Conservation (phyloP, 2,113 vertebrate species). For the Pterocles gutturalis region DNA sequence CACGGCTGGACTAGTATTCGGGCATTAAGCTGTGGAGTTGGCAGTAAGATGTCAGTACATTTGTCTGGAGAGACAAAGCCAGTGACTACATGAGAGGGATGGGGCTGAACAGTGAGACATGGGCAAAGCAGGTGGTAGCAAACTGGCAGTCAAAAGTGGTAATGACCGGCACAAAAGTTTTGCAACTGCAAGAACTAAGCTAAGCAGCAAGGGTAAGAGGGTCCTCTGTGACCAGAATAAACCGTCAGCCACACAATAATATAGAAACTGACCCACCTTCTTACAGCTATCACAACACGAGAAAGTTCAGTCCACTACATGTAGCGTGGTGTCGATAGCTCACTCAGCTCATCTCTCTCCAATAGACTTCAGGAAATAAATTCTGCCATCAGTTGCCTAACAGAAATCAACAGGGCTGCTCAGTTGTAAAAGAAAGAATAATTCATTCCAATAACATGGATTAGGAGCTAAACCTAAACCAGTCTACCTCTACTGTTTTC, state of each 20-base stretch:
- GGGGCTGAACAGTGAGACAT: not conserved
- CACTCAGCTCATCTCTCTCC: not conserved
- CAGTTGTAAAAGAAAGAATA: not conserved
- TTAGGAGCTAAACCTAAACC: not conserved
- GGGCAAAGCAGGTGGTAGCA: not conserved
- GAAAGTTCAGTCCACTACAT: not conserved
- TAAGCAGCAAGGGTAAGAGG: not conserved
- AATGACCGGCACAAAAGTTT: not conserved
- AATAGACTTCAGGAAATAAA: not conserved
- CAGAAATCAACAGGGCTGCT: not conserved
- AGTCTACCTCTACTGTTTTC: not conserved
- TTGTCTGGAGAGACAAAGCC: not conserved
- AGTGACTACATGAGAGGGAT: not conserved
- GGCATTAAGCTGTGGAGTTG: rapidly evolving
- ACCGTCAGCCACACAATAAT: not conserved
- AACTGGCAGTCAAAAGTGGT: not conserved
- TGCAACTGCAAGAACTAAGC: not conserved
- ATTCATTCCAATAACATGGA: not conserved
- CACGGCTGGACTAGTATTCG: rapidly evolving
- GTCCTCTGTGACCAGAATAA: not conserved
- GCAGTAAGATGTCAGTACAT: not conserved
- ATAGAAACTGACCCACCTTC: not conserved
- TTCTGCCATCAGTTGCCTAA: not conserved
- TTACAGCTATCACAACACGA: not conserved
- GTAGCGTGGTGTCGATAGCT: not conserved